phyloP scores from a whole-genome alignment of 1,140 invertebrate genomes.

The Bombyx mandarina region DNA sequence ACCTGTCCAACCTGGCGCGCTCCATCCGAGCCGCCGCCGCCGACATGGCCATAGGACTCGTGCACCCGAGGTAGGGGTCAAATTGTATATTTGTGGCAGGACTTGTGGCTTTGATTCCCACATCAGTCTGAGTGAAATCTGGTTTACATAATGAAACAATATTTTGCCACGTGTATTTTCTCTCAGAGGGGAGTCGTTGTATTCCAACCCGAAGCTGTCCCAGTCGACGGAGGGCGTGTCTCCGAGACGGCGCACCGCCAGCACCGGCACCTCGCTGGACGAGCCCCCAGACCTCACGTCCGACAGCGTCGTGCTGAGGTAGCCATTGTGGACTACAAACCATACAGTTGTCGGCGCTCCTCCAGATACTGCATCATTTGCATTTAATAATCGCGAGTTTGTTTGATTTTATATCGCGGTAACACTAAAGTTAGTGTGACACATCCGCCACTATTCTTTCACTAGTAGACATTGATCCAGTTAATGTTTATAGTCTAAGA shows the following conservation, averaged over 20 bases:
- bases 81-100: too few species aligned
- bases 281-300: conserved; percentile 47
- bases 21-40: conserved; percentile 92
- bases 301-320: conserved; percentile 53
- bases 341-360: too few species aligned
- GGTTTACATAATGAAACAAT: background rate
- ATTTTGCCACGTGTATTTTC: background rate
- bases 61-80: conserved; percentile 74
- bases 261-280: conserved; percentile 46
- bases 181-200: conserved; percentile 62
- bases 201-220: conserved; percentile 71
- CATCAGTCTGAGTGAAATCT: too few species aligned
- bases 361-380: too few species aligned
- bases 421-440: too few species aligned
- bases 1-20: conserved; percentile 80
- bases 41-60: conserved; percentile 93
- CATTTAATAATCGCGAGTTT: too few species aligned
- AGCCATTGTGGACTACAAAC: background rate
- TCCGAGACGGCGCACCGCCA: conserved; percentile 53
- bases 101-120: too few species aligned
- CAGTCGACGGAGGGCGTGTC: conserved; percentile 58
- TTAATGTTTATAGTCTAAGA: too few species aligned
- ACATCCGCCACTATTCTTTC: too few species aligned
- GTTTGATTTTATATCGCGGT: too few species aligned
- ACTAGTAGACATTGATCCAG: too few species aligned